Evolutionary conservation across 1,140 invertebrate genomes (phyloP).

Genomic region (Danaus plexippus): DNA sequence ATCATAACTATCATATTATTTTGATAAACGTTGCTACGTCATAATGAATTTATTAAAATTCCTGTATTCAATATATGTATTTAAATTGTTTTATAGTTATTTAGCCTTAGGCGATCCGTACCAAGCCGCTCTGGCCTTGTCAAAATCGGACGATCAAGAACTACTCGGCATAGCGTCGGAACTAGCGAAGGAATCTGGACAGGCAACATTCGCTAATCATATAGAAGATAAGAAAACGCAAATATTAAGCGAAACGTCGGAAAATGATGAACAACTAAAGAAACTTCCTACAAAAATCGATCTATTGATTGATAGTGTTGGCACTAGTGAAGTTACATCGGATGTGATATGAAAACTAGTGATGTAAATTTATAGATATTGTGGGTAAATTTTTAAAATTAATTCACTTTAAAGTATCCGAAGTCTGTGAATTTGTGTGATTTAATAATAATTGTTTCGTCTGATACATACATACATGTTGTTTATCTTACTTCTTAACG

Average conservation of each 20-base stretch:
- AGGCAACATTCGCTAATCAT: constrained; percentile 43
- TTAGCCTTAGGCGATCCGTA: constrained; percentile 38
- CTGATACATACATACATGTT: too few species aligned
- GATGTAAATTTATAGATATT: too few species aligned
- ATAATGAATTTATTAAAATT: too few species aligned
- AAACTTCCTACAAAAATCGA: constrained; percentile 39
- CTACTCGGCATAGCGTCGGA: constrained; percentile 45
- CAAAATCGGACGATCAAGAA: constrained; percentile 36
- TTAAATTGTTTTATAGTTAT: constrained; percentile 40
- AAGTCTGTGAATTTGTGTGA: too few species aligned
- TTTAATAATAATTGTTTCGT: too few species aligned
- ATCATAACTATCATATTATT: too few species aligned
- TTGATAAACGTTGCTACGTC: not conserved
- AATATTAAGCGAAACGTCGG: constrained; percentile 19
- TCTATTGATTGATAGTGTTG: constrained; percentile 23
- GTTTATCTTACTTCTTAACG: too few species aligned
- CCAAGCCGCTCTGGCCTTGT: constrained; percentile 38
- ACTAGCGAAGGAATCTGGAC: constrained; percentile 47
- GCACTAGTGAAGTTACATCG: too few species aligned
- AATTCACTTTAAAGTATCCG: too few species aligned
- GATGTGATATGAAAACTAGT: too few species aligned
- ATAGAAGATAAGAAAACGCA: constrained; percentile 33
- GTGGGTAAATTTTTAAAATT: too few species aligned
- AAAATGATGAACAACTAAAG: constrained; percentile 28
- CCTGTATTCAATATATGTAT: not conserved